A percentile compares a stretch with the other conserved stretches of the same genome.
Conservation (phyloP, 1,140 invertebrate genomes). For the Aphis craccivora region DNA sequence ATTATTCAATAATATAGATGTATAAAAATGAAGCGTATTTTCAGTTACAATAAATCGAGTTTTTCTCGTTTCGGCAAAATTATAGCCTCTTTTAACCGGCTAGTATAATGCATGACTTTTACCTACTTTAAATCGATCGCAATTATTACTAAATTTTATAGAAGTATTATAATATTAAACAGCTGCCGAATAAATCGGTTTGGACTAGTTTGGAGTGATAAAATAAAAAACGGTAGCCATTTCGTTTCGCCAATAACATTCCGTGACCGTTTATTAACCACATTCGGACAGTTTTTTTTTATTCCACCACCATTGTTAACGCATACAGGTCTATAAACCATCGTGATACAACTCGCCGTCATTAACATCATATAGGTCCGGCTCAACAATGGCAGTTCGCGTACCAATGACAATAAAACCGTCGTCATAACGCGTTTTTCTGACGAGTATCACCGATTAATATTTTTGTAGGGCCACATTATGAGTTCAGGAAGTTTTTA, state of each 20-base stretch:
- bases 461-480: neutral
- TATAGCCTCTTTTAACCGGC: neutral
- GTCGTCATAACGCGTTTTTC: neutral
- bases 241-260: neutral
- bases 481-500: neutral
- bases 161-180: neutral
- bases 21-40: neutral
- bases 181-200: neutral
- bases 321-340: neutral
- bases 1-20: neutral
- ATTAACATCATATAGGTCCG: neutral
- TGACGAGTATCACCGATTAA: neutral
- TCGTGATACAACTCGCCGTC: neutral
- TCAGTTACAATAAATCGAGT: neutral
- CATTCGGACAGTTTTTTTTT: neutral
- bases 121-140: neutral
- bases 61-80: neutral
- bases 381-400: neutral
- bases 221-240: neutral
- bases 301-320: constrained; percentile 4
- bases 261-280: neutral
- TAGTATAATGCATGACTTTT: neutral
- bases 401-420: neutral
- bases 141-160: neutral
- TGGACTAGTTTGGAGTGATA: neutral